Percentiles rank a stretch among this genome's conserved stretches.
Evolutionary conservation across 2,888 invertebrate species (phyloP).

Genomic region (Acanthococcus lagerstroemiae): DNA sequence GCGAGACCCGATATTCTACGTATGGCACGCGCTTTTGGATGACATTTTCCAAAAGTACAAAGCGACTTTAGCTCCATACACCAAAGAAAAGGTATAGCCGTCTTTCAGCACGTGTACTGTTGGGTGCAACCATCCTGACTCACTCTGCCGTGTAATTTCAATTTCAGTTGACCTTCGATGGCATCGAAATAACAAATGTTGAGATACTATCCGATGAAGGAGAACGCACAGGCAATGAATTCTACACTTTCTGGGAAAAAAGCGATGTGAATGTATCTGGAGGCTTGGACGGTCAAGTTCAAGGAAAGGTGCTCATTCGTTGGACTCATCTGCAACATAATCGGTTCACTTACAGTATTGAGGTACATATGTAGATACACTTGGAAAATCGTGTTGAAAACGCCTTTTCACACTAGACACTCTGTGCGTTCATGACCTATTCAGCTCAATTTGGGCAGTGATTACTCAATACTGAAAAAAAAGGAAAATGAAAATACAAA

Average conservation of each 20-base stretch:
- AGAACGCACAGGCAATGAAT: constrained; percentile 46
- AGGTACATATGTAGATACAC: constrained; percentile 46
- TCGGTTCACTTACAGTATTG: constrained; percentile 52
- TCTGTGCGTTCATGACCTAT: too few relatives aligned
- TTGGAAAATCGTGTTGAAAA: too few relatives aligned
- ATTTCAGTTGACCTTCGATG: constrained; percentile 53
- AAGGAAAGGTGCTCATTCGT: constrained; percentile 60
- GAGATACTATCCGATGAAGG: constrained; percentile 46
- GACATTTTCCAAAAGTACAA: constrained; percentile 66
- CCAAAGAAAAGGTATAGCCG: constrained; percentile 46
- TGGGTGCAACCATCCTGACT: too few relatives aligned
- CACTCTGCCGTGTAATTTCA: neutral
- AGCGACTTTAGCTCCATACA: constrained; percentile 55
- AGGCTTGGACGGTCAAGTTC: constrained; percentile 71
- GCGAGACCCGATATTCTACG: constrained; percentile 78
- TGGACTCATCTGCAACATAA: constrained; percentile 70
- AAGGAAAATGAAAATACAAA: too few relatives aligned
- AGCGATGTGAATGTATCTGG: constrained; percentile 65
- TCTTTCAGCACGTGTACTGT: neutral
- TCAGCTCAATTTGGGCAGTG: too few relatives aligned
- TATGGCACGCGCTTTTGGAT: constrained; percentile 70
- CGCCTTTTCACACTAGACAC: too few relatives aligned
- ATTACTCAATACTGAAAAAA: too few relatives aligned
- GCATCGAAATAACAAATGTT: constrained; percentile 52
- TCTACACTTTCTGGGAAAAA: constrained; percentile 69